These are phyloP conservation scores for Venusia cambrica DNA, from an alignment of 2,888 invertebrate species.

Conservation along the genomic window DNA sequence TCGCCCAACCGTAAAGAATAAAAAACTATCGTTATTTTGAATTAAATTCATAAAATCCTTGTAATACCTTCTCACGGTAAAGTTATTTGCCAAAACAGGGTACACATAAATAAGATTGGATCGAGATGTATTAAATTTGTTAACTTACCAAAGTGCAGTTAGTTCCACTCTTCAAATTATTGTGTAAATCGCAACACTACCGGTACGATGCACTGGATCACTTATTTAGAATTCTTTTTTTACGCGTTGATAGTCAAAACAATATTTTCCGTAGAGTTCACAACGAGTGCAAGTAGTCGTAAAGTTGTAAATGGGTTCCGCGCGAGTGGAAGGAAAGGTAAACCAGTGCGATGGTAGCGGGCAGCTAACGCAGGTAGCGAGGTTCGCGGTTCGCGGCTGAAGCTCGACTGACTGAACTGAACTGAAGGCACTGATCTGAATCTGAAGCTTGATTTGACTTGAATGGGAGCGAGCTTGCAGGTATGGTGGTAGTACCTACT, in stretches of 20 bases:
- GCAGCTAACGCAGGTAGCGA: not conserved
- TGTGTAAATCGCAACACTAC: slow-evolving; percentile 5
- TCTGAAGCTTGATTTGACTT: too few species aligned
- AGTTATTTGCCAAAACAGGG: too few species aligned
- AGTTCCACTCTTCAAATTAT: slow-evolving; percentile 3
- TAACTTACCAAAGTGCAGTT: slow-evolving; percentile 6
- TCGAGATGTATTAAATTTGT: too few species aligned
- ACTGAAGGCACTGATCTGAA: too few species aligned
- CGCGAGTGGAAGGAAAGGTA: too few species aligned
- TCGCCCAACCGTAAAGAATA: slow-evolving; percentile 7
- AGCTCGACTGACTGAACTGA: slow-evolving; percentile 22
- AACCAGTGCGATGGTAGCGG: too few species aligned
- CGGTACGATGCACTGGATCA: too few species aligned
- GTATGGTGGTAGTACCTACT: too few species aligned
- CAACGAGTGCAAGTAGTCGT: slow-evolving; percentile 34
- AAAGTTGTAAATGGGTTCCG: slow-evolving; percentile 34
- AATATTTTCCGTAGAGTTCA: slow-evolving; percentile 30
- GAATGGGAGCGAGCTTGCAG: too few species aligned
- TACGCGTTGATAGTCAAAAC: slow-evolving; percentile 11
- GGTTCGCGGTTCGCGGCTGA: slow-evolving; percentile 16
- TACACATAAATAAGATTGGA: too few species aligned
- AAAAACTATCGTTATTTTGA: slow-evolving; percentile 1
- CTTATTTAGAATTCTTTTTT: slow-evolving; percentile 2
- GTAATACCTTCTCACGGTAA: too few species aligned
- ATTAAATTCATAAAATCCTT: too few species aligned